Conservation (phyloP, 1,140 invertebrate genomes). For the Ceratitis capitata region DNA sequence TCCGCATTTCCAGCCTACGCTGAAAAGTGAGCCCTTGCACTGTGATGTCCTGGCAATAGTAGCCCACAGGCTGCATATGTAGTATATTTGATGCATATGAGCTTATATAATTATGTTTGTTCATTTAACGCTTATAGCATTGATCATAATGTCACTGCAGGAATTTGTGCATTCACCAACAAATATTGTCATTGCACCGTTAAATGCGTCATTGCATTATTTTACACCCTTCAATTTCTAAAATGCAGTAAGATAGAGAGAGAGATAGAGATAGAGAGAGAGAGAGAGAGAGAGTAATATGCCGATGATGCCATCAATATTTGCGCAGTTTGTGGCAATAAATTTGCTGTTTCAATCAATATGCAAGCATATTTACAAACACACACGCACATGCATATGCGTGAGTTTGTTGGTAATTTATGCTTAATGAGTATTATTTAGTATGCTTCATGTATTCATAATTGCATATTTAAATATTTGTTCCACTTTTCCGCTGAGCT, state of each 20-base stretch:
- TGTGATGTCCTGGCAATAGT: no score
- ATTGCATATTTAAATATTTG: no score
- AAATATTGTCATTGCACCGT: neutral
- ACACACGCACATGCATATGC: neutral
- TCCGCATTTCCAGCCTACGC: neutral
- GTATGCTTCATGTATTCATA: neutral
- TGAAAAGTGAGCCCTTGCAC: no score
- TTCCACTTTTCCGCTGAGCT: no score
- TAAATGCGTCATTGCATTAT: neutral
- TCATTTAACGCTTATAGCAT: neutral
- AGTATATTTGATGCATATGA: neutral
- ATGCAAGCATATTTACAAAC: neutral
- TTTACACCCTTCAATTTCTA: neutral
- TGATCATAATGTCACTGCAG: neutral
- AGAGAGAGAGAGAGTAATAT: no score
- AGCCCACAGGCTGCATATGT: neutral
- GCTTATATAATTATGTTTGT: neutral
- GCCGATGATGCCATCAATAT: neutral
- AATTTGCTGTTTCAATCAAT: neutral
- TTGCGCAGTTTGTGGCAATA: neutral
- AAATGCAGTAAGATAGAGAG: no score
- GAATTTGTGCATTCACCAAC: neutral
- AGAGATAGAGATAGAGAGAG: no score
- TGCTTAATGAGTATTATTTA: conserved; percentile 15
- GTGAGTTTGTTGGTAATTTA: neutral